Base-by-base conservation (phyloP, 2,113 vertebrate species). In the Axis porcinus region DNA sequence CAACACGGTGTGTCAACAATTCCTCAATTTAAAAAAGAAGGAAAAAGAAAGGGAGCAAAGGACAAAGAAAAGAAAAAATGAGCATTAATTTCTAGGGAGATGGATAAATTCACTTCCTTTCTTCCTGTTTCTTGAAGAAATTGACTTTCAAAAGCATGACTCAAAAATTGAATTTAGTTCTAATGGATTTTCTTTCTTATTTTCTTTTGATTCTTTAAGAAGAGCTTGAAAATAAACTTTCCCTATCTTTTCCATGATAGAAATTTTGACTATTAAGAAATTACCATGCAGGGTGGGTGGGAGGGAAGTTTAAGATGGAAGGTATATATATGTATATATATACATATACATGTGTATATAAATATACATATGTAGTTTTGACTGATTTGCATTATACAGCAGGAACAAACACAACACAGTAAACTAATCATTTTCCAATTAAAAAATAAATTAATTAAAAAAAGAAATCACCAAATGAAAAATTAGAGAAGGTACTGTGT, bases 201-300 rank as follows among this genome's bases (percentile, higher is more conserved):
- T 83, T 91, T 55, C 45, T 62, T 96, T 91, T 43, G 14, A 86
- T 88, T 86, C 40, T 83, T 95, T 87, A 94, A 95, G 30, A 47
- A 96, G n/a, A 87, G 1, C 79, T 86, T 95, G 64, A 67, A 96
- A 94, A 54, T 4, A 57, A 85, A 92, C 2, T 84, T 95, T 76
- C 54, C 21, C 70, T 93, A 91, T 85, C n/a, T n/a, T 21, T 14
- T 89, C 57, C 14, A 3, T 55, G 79, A 83, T 33, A 86, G 89
- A 86, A 87, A 91, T 55, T 57, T 92, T 36, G 12, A 50, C 17
- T 91, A 58, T 70, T 78, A 86, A 91, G 50, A 81, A 89, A 83
- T 89, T 74, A 57, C 57, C 27, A 93, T 40, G 19, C 19, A 5
- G 21, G 4, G 3, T 19, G 19, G 67, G 19, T 21, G 19, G n/a